Base-by-base conservation (phyloP, 2,888 invertebrate species). In the Doris montereyensis region DNA sequence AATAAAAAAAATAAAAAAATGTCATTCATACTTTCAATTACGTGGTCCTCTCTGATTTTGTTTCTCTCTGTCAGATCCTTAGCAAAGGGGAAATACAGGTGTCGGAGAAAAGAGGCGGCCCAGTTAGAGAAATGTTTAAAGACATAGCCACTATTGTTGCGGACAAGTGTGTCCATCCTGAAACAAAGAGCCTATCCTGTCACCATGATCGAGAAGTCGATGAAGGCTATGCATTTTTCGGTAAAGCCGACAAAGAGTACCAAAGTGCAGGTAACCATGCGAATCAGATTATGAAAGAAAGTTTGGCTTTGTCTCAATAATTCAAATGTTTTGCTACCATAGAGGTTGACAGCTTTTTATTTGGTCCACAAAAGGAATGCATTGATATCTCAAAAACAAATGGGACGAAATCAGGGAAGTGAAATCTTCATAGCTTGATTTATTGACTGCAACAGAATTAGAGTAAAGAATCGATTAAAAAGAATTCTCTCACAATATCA, bases 81-180 rank as follows among this genome's bases (percentile, higher is more conserved):
- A 76, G 94, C 95, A 65, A 98, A 99, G 78, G 82, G 0, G 99
- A 99, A 92, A 93, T 99, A 26, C 99, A 99, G 92, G 97, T 99
- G 0, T 97, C 99, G 0, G 99, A 99, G 88, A 98, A 98, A 90
- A 93, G 99, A n/a, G 95, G 96, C 65, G 95, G 95, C 30, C 96
- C 97, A 84, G 93, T 96, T 83, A 98, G 98, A 88, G 94, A 96
- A 0, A 93, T 96, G 85, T 95, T 97, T 80, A 97, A 97, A 91
- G 97, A 98, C 91, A 97, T 98, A 83, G 97, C 98, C 0, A 97
- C 97, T 52, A 96, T 96, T 52, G 96, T 98, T 0, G 88, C 93
- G 10, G 97, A 97, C 83, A 96, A 97, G 92, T 99, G 98, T 92
- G 95, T 99, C 0, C 98, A 99, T 93, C 98, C 99, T 0, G 98